phyloP scores from a whole-genome alignment of 1,140 invertebrate species.

The Brachionus asplanchnoidis region DNA sequence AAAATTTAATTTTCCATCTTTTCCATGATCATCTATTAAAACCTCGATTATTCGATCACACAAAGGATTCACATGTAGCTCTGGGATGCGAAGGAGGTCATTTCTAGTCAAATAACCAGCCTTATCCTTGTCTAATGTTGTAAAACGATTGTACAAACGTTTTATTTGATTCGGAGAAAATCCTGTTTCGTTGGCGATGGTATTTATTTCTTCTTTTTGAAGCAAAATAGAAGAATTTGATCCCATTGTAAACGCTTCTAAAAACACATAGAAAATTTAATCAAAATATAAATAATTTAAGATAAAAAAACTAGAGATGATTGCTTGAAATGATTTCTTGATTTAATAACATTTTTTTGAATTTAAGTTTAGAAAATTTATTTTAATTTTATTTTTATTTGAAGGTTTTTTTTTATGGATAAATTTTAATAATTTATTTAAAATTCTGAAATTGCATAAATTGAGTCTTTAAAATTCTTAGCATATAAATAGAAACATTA shows the following conservation, averaged over 20 bases:
- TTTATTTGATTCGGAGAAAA: slow-evolving; percentile 91
- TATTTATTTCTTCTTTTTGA: slow-evolving; percentile 28
- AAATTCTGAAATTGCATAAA: not conserved
- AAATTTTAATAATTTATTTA: not conserved
- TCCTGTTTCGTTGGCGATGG: slow-evolving; percentile 54
- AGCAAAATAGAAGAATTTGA: slow-evolving; percentile 36
- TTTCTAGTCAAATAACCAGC: slow-evolving; percentile 76
- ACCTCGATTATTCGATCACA: slow-evolving; percentile 79
- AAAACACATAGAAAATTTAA: not conserved
- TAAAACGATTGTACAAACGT: slow-evolving; percentile 90
- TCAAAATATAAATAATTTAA: not conserved
- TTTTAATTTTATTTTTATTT: not conserved
- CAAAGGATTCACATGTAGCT: slow-evolving; percentile 83
- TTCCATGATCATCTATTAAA: slow-evolving; percentile 43
- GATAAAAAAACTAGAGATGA: not conserved
- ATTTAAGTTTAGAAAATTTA: not conserved
- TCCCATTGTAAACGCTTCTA: slow-evolving; percentile 8
- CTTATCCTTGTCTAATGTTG: slow-evolving; percentile 86
- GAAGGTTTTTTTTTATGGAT: not conserved
- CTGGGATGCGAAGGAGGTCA: slow-evolving; percentile 93
- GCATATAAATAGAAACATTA: not conserved
- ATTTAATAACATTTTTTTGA: not conserved
- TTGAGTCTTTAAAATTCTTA: not conserved
- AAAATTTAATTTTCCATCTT: slow-evolving; percentile 85
- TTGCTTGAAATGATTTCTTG: not conserved